Conservation (phyloP, 2,888 invertebrate species). For the Raillietiella orientalis region DNA sequence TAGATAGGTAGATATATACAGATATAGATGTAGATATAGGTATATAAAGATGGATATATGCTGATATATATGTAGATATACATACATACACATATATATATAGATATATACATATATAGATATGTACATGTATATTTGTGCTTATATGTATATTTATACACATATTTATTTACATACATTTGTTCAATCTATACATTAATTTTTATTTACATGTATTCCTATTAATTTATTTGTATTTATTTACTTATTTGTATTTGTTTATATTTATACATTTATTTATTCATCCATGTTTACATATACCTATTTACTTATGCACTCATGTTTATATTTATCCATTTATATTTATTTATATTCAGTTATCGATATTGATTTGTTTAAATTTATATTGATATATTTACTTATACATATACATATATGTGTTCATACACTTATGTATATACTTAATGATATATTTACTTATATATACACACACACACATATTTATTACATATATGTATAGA, state of each 20-base stretch:
- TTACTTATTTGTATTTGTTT: conserved; percentile 2
- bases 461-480: background rate
- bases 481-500: conserved; percentile 1
- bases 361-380: conserved; percentile 2
- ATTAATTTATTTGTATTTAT: conserved; percentile 2
- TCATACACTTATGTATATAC: conserved; percentile 2
- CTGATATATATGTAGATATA: too few species aligned
- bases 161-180: conserved; percentile 3
- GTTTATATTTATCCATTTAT: conserved; percentile 2
- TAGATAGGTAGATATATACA: too few species aligned
- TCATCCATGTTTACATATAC: conserved; percentile 1
- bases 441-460: conserved; percentile 2
- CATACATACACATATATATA: too few species aligned
- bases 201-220: background rate
- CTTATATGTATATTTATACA: conserved; percentile 3
- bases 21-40: too few species aligned
- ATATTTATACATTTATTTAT: conserved; percentile 3
- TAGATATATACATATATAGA: conserved; percentile 3
- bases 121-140: conserved; percentile 3
- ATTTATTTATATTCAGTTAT: conserved; percentile 3
- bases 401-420: conserved; percentile 2
- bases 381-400: conserved; percentile 1
- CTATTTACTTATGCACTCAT: conserved; percentile 1
- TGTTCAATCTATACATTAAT: too few species aligned
- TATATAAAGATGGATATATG: too few species aligned